phyloP scores from a whole-genome alignment of 1,140 invertebrate species.

The Doryteuthis pealeii region DNA sequence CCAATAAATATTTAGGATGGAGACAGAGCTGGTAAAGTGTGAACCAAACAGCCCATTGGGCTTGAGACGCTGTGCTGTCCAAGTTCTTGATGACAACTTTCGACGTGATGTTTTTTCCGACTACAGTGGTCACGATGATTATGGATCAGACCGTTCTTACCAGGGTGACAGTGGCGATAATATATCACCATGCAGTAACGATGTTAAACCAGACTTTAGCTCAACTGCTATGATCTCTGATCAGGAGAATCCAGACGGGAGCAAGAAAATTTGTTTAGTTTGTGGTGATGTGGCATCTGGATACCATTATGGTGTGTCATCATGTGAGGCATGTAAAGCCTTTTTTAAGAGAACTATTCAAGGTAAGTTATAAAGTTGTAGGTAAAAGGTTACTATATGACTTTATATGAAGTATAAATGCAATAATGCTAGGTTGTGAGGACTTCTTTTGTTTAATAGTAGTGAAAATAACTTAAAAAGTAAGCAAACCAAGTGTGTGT shows the following conservation, averaged over 20 bases:
- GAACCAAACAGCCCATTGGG: slow-evolving; percentile 52
- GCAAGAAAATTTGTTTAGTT: slow-evolving; percentile 74
- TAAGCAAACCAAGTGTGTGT: no score
- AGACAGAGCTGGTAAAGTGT: slow-evolving; percentile 52
- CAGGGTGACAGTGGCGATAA: slow-evolving; percentile 46
- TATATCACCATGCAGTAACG: slow-evolving; percentile 50
- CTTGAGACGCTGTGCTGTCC: slow-evolving; percentile 45
- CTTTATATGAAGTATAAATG: no score
- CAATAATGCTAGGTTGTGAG: no score
- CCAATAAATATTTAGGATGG: slow-evolving; percentile 35
- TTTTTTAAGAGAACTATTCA: slow-evolving; percentile 99
- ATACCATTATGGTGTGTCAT: slow-evolving; percentile 97
- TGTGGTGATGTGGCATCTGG: slow-evolving; percentile 97
- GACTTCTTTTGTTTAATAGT: no score
- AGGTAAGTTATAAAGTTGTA: slow-evolving; percentile 67
- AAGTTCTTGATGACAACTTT: slow-evolving; percentile 51
- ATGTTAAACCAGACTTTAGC: slow-evolving; percentile 36
- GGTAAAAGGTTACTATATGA: neutral
- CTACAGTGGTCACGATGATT: slow-evolving; percentile 48
- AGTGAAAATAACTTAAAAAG: no score
- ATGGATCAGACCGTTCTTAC: slow-evolving; percentile 50
- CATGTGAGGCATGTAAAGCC: slow-evolving; percentile 97
- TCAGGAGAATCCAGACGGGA: slow-evolving; percentile 44
- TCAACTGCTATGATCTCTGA: slow-evolving; percentile 39
- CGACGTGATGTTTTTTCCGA: slow-evolving; percentile 50